Evolutionary conservation across 1,140 invertebrate species (phyloP).

Genomic region (Drosophila aff.): DNA sequence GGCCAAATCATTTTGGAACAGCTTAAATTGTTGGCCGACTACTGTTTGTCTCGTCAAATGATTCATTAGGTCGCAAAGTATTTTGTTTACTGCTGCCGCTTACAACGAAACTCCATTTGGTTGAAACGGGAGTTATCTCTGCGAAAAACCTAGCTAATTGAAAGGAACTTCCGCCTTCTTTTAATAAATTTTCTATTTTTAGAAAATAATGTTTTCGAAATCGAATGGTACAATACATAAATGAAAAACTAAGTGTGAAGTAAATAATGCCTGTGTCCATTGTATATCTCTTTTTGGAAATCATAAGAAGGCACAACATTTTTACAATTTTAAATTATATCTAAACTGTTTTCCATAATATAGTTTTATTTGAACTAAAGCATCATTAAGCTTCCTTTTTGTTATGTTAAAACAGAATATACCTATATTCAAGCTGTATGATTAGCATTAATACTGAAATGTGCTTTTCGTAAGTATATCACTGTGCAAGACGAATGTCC

Average conservation of each 20-base stretch:
- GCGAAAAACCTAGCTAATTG: constrained; percentile 10
- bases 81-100: constrained; percentile 53
- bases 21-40: constrained; percentile 74
- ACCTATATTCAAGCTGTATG: no score
- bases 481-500: neutral
- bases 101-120: constrained; percentile 71
- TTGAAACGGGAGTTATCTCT: constrained; percentile 20
- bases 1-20: constrained; percentile 62
- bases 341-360: no score
- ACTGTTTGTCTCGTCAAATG: constrained; percentile 74
- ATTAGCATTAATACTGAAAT: neutral
- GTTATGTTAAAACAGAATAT: no score
- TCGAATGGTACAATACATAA: neutral
- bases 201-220: neutral
- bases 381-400: no score
- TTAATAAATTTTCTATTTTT: neutral
- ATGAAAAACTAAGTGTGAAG: no score
- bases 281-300: no score
- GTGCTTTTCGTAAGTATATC: neutral
- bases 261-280: no score
- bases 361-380: no score
- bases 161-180: constrained; percentile 3
- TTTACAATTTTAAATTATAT: no score
- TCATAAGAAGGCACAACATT: no score
- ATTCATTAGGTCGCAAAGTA: constrained; percentile 63